Percentiles rank a stretch among this genome's conserved stretches.
phyloP scores from a whole-genome alignment of 2,113 vertebrate species.

The Myocastor coypus region DNA sequence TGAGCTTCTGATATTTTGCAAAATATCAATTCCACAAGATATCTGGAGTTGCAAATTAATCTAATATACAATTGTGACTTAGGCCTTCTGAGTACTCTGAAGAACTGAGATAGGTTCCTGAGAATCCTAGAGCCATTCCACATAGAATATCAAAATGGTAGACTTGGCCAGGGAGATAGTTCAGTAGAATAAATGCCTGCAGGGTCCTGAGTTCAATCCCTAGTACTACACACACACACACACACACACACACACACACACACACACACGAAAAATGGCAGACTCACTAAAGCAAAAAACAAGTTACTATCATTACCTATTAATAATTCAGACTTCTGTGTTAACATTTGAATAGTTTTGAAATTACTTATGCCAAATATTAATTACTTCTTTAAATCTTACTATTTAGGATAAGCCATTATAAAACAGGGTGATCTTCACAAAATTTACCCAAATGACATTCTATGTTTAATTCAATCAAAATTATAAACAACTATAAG shows the following conservation, averaged over 20 bases:
- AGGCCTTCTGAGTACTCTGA: background rate
- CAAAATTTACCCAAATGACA: background rate
- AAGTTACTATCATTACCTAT: background rate
- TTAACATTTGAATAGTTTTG: slow-evolving; percentile 10
- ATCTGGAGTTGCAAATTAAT: slow-evolving; percentile 12
- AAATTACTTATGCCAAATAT: slow-evolving; percentile 1
- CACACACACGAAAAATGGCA: too few species aligned
- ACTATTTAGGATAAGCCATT: slow-evolving; percentile 19
- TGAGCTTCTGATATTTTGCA: background rate
- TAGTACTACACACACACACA: too few species aligned
- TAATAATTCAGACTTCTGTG: slow-evolving; percentile 12
- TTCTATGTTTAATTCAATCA: slow-evolving; percentile 24
- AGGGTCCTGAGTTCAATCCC: too few species aligned
- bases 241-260: too few species aligned
- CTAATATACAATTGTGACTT: background rate
- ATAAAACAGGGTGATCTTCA: background rate
- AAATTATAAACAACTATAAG: slow-evolving; percentile 3
- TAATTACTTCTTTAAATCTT: slow-evolving; percentile 34
- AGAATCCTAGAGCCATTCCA: background rate
- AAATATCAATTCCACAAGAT: background rate
- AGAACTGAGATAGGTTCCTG: background rate
- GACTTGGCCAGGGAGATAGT: too few species aligned
- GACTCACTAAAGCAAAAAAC: slow-evolving; percentile 30
- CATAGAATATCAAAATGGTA: background rate
- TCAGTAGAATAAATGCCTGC: too few species aligned